Evolutionary conservation across 2,797 vertebrate genomes (phyloP).

Genomic region (Etheostoma perlongum): DNA sequence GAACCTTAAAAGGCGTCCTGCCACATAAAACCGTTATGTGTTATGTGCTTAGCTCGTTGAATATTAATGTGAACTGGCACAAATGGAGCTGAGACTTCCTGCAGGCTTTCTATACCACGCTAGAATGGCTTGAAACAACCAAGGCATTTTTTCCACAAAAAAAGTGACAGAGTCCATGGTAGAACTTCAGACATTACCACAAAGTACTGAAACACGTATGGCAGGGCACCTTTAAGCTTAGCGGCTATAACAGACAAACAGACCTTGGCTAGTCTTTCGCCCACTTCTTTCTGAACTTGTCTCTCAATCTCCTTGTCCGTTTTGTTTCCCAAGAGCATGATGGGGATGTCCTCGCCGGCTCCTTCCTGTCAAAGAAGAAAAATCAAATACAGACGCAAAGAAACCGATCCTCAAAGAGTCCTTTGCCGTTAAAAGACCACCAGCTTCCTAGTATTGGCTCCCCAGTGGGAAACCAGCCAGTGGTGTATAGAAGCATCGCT

Average conservation of each 20-base stretch:
- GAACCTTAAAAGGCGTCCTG: not conserved
- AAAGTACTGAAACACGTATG: too few species aligned
- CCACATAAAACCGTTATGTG: too few species aligned
- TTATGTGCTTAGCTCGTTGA: too few species aligned
- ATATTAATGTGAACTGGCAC: too few species aligned
- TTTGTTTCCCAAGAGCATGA: slow-evolving; percentile 95
- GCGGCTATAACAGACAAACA: slow-evolving; percentile 38
- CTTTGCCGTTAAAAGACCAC: not conserved
- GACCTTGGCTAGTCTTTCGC: slow-evolving; percentile 92
- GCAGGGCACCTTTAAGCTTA: not conserved
- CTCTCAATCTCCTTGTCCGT: slow-evolving; percentile 88
- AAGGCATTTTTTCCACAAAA: too few species aligned
- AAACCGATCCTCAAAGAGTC: not conserved
- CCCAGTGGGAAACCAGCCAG: not conserved
- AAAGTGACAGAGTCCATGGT: too few species aligned
- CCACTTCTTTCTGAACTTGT: slow-evolving; percentile 85
- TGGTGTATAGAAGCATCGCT: not conserved
- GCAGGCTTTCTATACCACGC: too few species aligned
- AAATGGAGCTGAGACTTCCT: too few species aligned
- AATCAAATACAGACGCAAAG: not conserved
- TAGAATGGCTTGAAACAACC: too few species aligned
- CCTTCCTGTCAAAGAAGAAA: slow-evolving; percentile 85
- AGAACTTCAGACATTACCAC: too few species aligned
- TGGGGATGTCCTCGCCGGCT: slow-evolving; percentile 87
- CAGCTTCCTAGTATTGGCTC: not conserved